A percentile compares a stretch with the other conserved stretches of the same genome.
These are phyloP conservation scores for Coenonympha glycerion DNA, from an alignment of 2,888 invertebrate genomes.

Conservation along the genomic window DNA sequence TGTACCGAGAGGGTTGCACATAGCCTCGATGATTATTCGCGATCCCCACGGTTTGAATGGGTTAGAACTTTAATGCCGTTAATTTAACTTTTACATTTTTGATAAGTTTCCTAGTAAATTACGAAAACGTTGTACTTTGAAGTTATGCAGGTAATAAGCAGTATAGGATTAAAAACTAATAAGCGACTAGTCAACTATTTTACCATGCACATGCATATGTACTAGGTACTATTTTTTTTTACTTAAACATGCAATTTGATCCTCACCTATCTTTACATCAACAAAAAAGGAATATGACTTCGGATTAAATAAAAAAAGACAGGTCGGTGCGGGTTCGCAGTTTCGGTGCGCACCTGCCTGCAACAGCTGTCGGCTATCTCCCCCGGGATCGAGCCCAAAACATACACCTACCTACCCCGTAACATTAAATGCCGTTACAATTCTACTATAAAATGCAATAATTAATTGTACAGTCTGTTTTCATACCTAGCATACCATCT, in stretches of 20 bases:
- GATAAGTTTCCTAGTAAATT: not conserved
- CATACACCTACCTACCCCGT: slow-evolving; percentile 45
- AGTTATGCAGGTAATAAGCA: not conserved
- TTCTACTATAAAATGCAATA: slow-evolving; percentile 31
- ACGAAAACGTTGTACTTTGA: not conserved
- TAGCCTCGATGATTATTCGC: slow-evolving; percentile 54
- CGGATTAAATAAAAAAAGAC: slow-evolving; percentile 11
- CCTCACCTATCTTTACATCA: not conserved
- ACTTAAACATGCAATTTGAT: not conserved
- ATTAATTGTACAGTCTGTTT: not conserved
- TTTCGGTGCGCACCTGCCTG: slow-evolving; percentile 35
- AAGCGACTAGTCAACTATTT: too few species aligned
- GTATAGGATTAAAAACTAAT: too few species aligned
- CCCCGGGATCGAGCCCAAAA: slow-evolving; percentile 48
- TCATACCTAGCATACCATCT: too few species aligned
- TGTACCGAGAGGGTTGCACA: slow-evolving; percentile 47
- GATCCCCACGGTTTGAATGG: slow-evolving; percentile 37
- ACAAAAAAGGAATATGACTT: not conserved
- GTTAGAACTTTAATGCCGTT: slow-evolving; percentile 21
- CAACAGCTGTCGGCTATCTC: slow-evolving; percentile 64
- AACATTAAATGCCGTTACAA: slow-evolving; percentile 36
- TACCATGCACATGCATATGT: too few species aligned
- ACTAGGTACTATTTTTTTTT: too few species aligned
- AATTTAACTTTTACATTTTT: slow-evolving; percentile 11
- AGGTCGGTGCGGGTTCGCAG: slow-evolving; percentile 22